Percentiles rank a stretch among this genome's conserved stretches.
These are phyloP conservation scores for Callinectes sapidus DNA, from an alignment of 2,888 invertebrate genomes.

Conservation along the genomic window DNA sequence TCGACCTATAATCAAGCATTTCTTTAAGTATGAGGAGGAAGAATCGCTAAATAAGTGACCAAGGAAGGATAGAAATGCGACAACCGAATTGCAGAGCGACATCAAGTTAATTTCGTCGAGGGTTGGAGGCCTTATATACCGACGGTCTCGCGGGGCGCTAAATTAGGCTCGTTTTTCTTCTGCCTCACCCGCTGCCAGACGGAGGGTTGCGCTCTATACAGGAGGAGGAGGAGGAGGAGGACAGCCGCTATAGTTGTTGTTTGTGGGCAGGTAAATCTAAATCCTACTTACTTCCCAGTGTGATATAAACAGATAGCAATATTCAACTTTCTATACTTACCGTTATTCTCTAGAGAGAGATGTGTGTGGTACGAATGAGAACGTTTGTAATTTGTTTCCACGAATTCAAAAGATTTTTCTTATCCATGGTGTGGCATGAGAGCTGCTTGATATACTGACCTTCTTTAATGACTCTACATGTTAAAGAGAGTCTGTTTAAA, in stretches of 20 bases:
- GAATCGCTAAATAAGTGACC: background rate
- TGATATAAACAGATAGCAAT: background rate
- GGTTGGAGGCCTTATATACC: background rate
- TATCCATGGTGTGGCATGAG: no score
- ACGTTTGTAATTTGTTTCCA: no score
- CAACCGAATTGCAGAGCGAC: background rate
- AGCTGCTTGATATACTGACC: no score
- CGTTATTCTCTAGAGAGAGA: background rate
- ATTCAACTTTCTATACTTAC: background rate
- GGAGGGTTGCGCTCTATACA: background rate
- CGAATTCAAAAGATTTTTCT: no score
- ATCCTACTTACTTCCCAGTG: background rate
- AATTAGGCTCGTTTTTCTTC: slow-evolving; percentile 30
- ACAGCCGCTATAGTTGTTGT: background rate
- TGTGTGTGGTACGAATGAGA: no score
- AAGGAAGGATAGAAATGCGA: background rate
- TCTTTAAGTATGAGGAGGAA: no score
- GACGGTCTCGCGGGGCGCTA: background rate
- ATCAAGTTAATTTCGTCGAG: slow-evolving; percentile 13
- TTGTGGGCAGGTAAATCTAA: background rate
- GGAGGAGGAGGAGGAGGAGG: background rate
- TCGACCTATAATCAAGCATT: no score
- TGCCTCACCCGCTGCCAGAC: slow-evolving; percentile 21
- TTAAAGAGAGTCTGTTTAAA: no score
- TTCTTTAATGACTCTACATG: no score